Base-by-base conservation (phyloP, 2,113 vertebrate genomes). In the Nesogale talazaci region DNA sequence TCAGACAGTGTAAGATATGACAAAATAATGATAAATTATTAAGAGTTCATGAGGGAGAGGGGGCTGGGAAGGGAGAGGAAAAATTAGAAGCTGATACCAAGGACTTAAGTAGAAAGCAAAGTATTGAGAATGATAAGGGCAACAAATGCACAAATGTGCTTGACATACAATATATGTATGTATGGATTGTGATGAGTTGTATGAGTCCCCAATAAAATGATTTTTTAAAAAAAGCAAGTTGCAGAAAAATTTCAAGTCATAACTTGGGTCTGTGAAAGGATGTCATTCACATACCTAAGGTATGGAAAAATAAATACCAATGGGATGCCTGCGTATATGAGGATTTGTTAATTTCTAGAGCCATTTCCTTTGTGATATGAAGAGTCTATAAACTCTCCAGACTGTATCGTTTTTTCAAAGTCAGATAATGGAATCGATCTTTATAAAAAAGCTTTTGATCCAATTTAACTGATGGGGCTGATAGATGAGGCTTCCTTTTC, bases 371-470 rank as follows among this genome's bases (percentile, higher is more conserved):
- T 79, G 42, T 67, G 56, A 61, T 70, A 52, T 40, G 27, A 63
- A 94, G 10, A 6, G 9, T 15, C 57, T 78, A 40, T 65, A 38
- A 95, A 67, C 12, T 77, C n/a, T 63, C 20, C 29, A 83, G 86
- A 25, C 84, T 20, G 20, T 25, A 72, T 34, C 72, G 42, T 12
- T 20, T 82, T 74, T 72, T 61, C 46, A 74, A 77, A 93, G 36
- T 85, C 65, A 83, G 56, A 75, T 14, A 59, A 86, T 76, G 59
- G 6, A 89, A 76, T 25, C 22, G 38, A 23, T n/a, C 46, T 52
- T 52, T 52, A 31, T 61, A 79, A 79, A 56, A 76, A 90, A 34
- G 27, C 34, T 42, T 92, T 69, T 92, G 89, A 88, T 57, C 10
- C 17, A 34, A 57, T 91, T 92, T 69, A 83, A 46, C 3, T 17